A percentile compares a stretch with the other conserved stretches of the same genome.
These are phyloP conservation scores for Seira sanloemensis DNA, from an alignment of 2,888 invertebrate genomes.

Conservation along the genomic window DNA sequence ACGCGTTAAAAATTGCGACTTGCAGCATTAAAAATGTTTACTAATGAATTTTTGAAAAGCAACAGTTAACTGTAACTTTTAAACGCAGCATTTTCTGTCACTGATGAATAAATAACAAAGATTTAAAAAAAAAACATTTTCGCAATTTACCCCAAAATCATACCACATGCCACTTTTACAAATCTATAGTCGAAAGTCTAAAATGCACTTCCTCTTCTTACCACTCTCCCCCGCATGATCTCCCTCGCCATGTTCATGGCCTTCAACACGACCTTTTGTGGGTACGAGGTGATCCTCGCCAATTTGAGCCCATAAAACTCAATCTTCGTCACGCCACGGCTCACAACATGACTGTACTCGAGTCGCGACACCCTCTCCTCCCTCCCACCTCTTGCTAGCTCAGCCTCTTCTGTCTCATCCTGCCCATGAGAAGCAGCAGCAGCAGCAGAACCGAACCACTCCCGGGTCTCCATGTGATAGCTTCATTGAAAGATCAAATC, in stretches of 20 bases:
- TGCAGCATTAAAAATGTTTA: background rate
- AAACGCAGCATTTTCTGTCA: conserved; percentile 21
- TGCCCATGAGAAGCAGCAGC: too few relatives aligned
- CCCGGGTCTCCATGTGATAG: conserved; percentile 76
- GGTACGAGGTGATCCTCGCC: conserved; percentile 81
- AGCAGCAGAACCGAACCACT: conserved; percentile 24
- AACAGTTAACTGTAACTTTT: conserved; percentile 6
- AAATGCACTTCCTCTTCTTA: background rate
- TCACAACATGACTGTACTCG: conserved; percentile 81
- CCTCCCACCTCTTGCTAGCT: background rate
- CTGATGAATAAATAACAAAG: too few relatives aligned
- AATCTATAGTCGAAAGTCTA: too few relatives aligned
- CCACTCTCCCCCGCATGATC: conserved; percentile 34
- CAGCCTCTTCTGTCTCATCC: too few relatives aligned
- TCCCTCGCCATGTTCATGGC: conserved; percentile 44
- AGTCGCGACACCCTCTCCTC: conserved; percentile 74
- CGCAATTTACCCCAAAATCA: conserved; percentile 8
- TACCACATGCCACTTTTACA: background rate
- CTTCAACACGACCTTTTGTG: conserved; percentile 74
- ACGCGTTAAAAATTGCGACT: background rate
- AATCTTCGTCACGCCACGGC: conserved; percentile 80
- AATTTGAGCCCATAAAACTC: conserved; percentile 83
- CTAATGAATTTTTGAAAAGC: background rate
- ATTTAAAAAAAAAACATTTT: too few relatives aligned
- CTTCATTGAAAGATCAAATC: too few relatives aligned